Percentiles rank a stretch among this genome's conserved stretches.
These are phyloP conservation scores for Ectropis crepuscularia DNA, from an alignment of 2,888 invertebrate species.

Conservation along the genomic window DNA sequence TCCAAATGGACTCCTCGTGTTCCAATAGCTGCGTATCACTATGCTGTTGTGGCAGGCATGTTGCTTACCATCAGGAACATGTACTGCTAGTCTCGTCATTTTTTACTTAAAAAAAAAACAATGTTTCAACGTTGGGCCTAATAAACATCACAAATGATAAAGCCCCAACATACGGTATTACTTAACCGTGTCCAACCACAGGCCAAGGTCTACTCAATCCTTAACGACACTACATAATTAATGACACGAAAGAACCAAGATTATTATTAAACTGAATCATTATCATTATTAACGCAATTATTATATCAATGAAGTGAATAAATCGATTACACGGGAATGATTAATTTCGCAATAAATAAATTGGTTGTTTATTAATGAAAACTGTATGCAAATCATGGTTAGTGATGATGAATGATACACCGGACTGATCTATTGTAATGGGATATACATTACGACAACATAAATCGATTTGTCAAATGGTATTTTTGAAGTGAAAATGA, in stretches of 20 bases:
- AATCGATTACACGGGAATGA: slow-evolving; percentile 37
- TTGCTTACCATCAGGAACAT: too few relatives aligned
- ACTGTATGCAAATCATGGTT: slow-evolving; percentile 21
- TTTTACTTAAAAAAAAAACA: too few relatives aligned
- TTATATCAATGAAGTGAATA: slow-evolving; percentile 44
- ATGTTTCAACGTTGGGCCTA: too few relatives aligned
- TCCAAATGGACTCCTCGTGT: too few relatives aligned
- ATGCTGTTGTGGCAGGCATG: too few relatives aligned
- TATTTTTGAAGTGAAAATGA: too few relatives aligned
- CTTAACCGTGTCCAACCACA: slow-evolving; percentile 23
- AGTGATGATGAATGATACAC: slow-evolving; percentile 14
- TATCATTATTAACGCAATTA: slow-evolving; percentile 41
- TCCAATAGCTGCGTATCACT: too few relatives aligned
- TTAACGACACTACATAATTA: slow-evolving; percentile 50
- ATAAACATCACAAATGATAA: slow-evolving; percentile 8
- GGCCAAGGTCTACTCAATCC: slow-evolving; percentile 35
- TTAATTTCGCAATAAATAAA: slow-evolving; percentile 27
- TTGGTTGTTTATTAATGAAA: slow-evolving; percentile 10
- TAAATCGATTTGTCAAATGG: too few relatives aligned
- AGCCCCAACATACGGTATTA: slow-evolving; percentile 14
- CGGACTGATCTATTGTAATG: background rate
- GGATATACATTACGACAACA: background rate
- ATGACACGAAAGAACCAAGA: slow-evolving; percentile 50
- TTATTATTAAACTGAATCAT: slow-evolving; percentile 44
- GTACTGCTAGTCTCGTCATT: too few relatives aligned